These are phyloP conservation scores for Macropodus opercularis DNA, from an alignment of 2,797 vertebrate species.

Conservation along the genomic window DNA sequence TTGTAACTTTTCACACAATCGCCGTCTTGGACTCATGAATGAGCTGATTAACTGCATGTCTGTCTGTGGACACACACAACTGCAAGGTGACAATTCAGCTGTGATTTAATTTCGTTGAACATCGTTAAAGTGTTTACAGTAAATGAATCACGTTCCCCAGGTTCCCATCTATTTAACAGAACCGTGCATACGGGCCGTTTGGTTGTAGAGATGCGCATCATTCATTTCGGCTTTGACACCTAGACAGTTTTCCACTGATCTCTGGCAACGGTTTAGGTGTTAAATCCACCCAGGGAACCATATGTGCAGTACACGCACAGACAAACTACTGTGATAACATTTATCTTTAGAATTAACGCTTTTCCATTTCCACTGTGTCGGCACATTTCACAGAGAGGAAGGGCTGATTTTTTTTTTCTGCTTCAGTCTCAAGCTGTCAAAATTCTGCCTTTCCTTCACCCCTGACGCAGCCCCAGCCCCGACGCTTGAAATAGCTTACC, in stretches of 20 bases:
- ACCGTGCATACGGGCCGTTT: background rate
- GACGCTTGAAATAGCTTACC: slow-evolving; percentile 45
- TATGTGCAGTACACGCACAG: slow-evolving; percentile 28
- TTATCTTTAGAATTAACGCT: slow-evolving; percentile 64
- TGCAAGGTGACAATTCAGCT: too few relatives aligned
- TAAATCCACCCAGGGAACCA: slow-evolving; percentile 45
- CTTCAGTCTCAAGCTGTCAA: slow-evolving; percentile 60
- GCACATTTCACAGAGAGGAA: slow-evolving; percentile 67
- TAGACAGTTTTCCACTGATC: slow-evolving; percentile 12
- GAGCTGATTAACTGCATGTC: too few relatives aligned
- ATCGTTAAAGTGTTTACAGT: background rate
- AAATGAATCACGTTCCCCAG: background rate
- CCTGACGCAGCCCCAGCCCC: slow-evolving; percentile 39
- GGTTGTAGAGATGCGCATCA: slow-evolving; percentile 19
- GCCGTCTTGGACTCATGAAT: too few relatives aligned
- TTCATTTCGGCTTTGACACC: slow-evolving; percentile 21
- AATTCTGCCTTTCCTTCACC: slow-evolving; percentile 60
- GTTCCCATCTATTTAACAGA: background rate
- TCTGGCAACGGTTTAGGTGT: slow-evolving; percentile 16
- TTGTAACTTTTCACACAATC: too few relatives aligned
- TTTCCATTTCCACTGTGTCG: slow-evolving; percentile 67
- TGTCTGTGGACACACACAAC: too few relatives aligned
- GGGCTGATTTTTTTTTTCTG: slow-evolving; percentile 43
- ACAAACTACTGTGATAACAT: slow-evolving; percentile 65
- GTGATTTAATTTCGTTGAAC: background rate